Evolutionary conservation across 2,888 invertebrate genomes (phyloP).

Genomic region (Papilio protenor): DNA sequence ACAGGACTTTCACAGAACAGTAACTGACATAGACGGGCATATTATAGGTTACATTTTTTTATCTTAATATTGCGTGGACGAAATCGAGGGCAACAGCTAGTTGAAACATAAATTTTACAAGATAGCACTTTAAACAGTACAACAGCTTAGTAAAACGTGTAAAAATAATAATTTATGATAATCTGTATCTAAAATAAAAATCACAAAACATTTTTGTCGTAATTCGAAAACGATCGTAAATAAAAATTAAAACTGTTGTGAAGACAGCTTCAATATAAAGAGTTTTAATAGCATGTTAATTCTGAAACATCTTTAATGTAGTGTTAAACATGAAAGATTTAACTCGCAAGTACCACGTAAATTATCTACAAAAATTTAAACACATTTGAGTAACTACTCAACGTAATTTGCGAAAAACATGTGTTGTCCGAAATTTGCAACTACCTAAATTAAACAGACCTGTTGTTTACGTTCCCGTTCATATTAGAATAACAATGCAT

Average conservation of each 20-base stretch:
- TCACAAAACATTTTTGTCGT: not conserved
- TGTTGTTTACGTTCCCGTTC: conserved; percentile 25
- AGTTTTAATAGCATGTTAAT: not conserved
- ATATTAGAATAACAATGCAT: conserved; percentile 3
- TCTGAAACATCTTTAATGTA: not conserved
- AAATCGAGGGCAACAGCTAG: too few relatives aligned
- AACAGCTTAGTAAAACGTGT: not conserved
- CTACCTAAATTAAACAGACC: conserved; percentile 1
- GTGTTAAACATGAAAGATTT: conserved; percentile 18
- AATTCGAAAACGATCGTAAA: not conserved
- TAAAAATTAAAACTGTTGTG: not conserved
- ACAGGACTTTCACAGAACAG: too few relatives aligned
- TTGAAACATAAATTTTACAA: too few relatives aligned
- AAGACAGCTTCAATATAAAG: not conserved
- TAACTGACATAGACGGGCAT: too few relatives aligned
- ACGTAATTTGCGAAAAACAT: conserved; percentile 19
- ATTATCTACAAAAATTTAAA: conserved; percentile 3
- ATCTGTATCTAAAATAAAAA: not conserved
- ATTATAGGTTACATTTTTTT: too few relatives aligned
- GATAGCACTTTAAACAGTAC: too few relatives aligned
- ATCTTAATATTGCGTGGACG: too few relatives aligned
- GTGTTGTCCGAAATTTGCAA: conserved; percentile 16
- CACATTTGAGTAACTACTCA: conserved; percentile 5
- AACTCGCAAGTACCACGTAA: not conserved
- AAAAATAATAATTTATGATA: not conserved